Conservation (phyloP, 1,140 invertebrate species). For the Pseudomyrmex gracilis region DNA sequence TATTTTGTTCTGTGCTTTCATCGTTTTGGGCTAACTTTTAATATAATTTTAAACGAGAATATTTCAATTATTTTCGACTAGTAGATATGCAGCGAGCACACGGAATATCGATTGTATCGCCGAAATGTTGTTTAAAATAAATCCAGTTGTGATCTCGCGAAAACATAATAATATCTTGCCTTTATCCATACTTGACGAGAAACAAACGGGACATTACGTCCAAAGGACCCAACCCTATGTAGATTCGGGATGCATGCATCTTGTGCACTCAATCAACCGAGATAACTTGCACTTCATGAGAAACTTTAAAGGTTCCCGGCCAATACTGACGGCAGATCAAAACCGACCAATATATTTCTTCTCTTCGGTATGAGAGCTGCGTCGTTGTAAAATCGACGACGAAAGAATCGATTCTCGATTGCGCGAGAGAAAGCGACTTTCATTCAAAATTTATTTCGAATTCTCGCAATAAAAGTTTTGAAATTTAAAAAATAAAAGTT, state of each 20-base stretch:
- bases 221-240: neutral
- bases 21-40: too few relatives aligned
- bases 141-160: neutral
- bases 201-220: conserved; percentile 4
- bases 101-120: neutral
- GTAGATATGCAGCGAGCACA: too few relatives aligned
- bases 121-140: conserved; percentile 1
- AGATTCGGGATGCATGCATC: neutral
- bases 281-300: conserved; percentile 44
- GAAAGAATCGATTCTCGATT: conserved; percentile 27
- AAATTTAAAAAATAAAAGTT: neutral
- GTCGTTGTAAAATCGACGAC: conserved; percentile 13
- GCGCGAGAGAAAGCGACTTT: neutral
- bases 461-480: neutral
- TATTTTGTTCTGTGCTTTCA: too few relatives aligned
- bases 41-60: neutral
- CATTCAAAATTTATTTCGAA: neutral
- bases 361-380: neutral
- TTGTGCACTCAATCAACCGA: conserved; percentile 49
- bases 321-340: conserved; percentile 1
- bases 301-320: conserved; percentile 34
- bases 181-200: conserved; percentile 13
- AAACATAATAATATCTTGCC: conserved; percentile 15
- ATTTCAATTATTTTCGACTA: too few relatives aligned
- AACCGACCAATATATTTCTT: neutral